Percentiles rank a stretch among this genome's conserved stretches.
Conservation (phyloP, 1,140 invertebrate genomes). For the Drosophila nannoptera region DNA sequence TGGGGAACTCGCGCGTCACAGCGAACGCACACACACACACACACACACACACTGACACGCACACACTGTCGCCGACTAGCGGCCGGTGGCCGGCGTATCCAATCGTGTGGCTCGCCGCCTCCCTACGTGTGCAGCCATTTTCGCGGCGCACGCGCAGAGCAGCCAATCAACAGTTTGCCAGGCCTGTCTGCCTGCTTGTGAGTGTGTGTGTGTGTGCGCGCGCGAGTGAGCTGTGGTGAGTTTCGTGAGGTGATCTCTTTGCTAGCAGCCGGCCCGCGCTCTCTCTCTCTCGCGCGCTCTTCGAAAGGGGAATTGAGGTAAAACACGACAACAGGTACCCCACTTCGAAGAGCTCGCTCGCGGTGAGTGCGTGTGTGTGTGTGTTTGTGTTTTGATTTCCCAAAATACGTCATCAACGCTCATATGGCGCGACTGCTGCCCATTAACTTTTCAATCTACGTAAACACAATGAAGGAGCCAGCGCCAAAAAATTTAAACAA, state of each 20-base stretch:
- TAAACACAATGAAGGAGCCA: conserved; percentile 53
- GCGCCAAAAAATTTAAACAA: conserved; percentile 64
- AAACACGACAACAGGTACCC: conserved; percentile 74
- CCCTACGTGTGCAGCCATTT: conserved; percentile 78
- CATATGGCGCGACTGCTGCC: conserved; percentile 46
- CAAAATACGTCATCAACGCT: conserved; percentile 72
- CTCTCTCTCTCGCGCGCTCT: conserved; percentile 11
- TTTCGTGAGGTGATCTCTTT: conserved; percentile 29
- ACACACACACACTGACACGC: not conserved
- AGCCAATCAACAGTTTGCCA: conserved; percentile 79
- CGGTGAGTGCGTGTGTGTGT: not conserved
- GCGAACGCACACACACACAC: conserved; percentile 20
- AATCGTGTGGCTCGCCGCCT: conserved; percentile 70
- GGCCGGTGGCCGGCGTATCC: conserved; percentile 55
- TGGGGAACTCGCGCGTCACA: conserved; percentile 68
- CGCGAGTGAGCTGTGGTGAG: conserved; percentile 40
- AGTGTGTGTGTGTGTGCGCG: conserved; percentile 12
- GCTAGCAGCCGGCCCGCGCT: not conserved
- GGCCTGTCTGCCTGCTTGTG: conserved; percentile 41
- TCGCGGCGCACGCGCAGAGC: conserved; percentile 78
- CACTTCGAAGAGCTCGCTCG: conserved; percentile 26
- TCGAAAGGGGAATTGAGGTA: conserved; percentile 44
- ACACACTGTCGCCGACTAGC: no score
- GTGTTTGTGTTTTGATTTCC: conserved; percentile 66
- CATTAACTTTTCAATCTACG: conserved; percentile 66